phyloP scores from a whole-genome alignment of 2,888 invertebrate species.

The Polylopha cassiicola region DNA sequence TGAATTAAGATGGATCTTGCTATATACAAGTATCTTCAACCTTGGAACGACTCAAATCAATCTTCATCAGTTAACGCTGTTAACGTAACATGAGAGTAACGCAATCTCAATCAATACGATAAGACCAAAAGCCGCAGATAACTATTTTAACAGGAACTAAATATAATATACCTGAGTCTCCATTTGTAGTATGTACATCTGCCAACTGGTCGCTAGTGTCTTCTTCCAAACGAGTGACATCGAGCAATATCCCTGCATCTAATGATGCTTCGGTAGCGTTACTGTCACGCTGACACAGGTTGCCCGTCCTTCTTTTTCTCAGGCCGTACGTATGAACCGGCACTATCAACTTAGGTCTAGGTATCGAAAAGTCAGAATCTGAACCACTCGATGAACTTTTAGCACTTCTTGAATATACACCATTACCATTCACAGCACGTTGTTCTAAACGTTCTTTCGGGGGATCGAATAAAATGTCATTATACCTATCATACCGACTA shows the following conservation, averaged over 20 bases:
- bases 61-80: too few relatives aligned
- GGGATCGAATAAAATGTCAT: constrained; percentile 57
- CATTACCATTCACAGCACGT: constrained; percentile 47
- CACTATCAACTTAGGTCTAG: constrained; percentile 90
- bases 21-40: too few relatives aligned
- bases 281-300: constrained; percentile 76
- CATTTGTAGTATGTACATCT: constrained; percentile 45
- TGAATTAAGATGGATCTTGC: too few relatives aligned
- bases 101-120: constrained; percentile 9
- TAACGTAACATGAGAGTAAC: too few relatives aligned
- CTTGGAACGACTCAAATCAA: too few relatives aligned
- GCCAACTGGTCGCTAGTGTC: constrained; percentile 34
- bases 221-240: constrained; percentile 59
- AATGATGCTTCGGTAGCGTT: constrained; percentile 63
- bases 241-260: constrained; percentile 64
- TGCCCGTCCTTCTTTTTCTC: constrained; percentile 87
- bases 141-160: constrained; percentile 2
- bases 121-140: not conserved
- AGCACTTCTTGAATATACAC: constrained; percentile 59
- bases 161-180: constrained; percentile 53
- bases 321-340: constrained; percentile 92
- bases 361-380: constrained; percentile 87
- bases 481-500: constrained; percentile 67
- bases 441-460: constrained; percentile 56
- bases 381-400: constrained; percentile 75